Evolutionary conservation across 1,140 invertebrate species (phyloP), one percentile per base, ranked within the genome.

Genomic region (Ips nitidus): DNA sequence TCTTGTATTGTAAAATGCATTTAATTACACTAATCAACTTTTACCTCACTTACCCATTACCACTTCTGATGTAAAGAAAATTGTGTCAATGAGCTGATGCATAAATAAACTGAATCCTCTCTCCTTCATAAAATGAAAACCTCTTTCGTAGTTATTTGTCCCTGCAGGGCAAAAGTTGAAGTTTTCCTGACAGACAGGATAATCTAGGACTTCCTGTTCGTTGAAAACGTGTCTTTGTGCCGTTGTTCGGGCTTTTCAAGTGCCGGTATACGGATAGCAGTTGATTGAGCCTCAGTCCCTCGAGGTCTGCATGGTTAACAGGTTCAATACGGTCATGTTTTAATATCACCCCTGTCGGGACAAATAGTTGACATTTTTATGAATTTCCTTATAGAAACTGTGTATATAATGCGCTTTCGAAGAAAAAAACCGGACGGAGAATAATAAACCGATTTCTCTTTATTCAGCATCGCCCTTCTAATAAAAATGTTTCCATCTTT

Each of bases 401-500:
- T 22, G 22, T 22, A 22, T 22, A 22, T 22, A 22, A 22, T 22
- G 22, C 22, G 22, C 22, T 22, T 22, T 22, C 22, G 22, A 22
- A 22, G 22, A 22, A 47, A 47, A 47, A 47, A n/a, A 47, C 45
- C 45, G 45, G 22, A 22, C 22, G 22, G 22, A 22, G 45, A 47
- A 47, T 47, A 47, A 47, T 47, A 47, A 66, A 58, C 40, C 64
- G 57, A 57, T 66, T 66, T 57, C 52, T 22, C 55, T 58, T 58
- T 57, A 56, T 63, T 63, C 38, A 63, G 52, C 41, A 4, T 38
- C 41, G n/a, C 61, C 50, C 61, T 52, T 53, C 50, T 66, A 65
- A 68, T 61, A 69, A 69, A 69, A 62, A 60, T 52, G 52, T 69
- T 61, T 61, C 56, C 66, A 69, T 70, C 61, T 70, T 63, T 63